phyloP scores from a whole-genome alignment of 2,888 invertebrate species.

The Ecliptopera silaceata region DNA sequence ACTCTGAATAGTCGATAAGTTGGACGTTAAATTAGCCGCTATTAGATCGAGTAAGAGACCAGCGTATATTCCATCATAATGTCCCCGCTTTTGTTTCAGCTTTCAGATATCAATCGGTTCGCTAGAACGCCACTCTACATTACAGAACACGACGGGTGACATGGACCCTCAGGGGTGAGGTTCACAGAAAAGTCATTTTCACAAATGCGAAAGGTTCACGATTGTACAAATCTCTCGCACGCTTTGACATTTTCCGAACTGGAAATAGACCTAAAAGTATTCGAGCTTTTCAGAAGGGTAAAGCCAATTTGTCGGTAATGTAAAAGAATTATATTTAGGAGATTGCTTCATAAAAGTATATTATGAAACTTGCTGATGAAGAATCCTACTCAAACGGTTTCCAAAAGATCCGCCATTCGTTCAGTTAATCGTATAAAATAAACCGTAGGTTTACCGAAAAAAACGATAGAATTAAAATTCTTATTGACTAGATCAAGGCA shows the following conservation, averaged over 20 bases:
- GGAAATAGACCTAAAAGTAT: slow-evolving; percentile 23
- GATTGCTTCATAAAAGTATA: slow-evolving; percentile 7
- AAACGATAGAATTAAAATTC: too few relatives aligned
- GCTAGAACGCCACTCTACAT: slow-evolving; percentile 58
- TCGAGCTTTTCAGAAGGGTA: slow-evolving; percentile 12
- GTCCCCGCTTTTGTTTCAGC: slow-evolving; percentile 23
- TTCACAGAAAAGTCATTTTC: slow-evolving; percentile 48
- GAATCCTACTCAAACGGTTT: not conserved
- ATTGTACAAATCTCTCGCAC: slow-evolving; percentile 31
- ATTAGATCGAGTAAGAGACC: not conserved
- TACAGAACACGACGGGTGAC: slow-evolving; percentile 43
- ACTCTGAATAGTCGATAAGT: not conserved
- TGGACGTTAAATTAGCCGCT: not conserved
- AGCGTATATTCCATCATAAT: slow-evolving; percentile 21
- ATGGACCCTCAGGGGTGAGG: slow-evolving; percentile 41
- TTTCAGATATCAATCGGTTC: slow-evolving; percentile 45
- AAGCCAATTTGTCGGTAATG: slow-evolving; percentile 23
- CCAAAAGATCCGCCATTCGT: not conserved
- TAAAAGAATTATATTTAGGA: slow-evolving; percentile 13
- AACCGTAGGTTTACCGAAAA: too few relatives aligned
- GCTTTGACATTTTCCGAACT: slow-evolving; percentile 26
- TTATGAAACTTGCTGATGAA: not conserved
- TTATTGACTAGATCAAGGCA: too few relatives aligned
- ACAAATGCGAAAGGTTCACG: slow-evolving; percentile 39
- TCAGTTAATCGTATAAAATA: too few relatives aligned